A percentile compares a stretch with the other conserved stretches of the same genome.
Evolutionary conservation across 2,113 vertebrate species (phyloP).

Genomic region (Nanorana parkeri): DNA sequence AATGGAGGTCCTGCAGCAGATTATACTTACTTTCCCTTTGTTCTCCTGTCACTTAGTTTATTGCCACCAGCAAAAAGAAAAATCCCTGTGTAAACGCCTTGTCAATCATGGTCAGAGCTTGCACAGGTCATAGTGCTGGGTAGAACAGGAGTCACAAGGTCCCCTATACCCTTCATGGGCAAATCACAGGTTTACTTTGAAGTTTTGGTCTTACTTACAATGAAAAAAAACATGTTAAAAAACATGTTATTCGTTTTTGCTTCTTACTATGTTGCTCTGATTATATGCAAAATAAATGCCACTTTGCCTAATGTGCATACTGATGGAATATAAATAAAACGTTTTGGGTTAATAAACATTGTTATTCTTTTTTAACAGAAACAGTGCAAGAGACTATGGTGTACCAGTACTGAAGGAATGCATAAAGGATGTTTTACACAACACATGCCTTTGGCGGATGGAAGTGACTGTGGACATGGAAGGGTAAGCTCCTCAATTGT

Average conservation of each 20-base stretch:
- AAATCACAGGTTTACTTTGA: too few species aligned
- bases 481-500: constrained; percentile 78
- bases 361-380: constrained; percentile 72
- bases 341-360: neutral
- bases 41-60: too few species aligned
- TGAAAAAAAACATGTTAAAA: too few species aligned
- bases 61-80: too few species aligned
- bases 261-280: neutral
- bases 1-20: too few species aligned
- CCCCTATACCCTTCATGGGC: too few species aligned
- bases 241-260: neutral
- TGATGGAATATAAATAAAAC: neutral
- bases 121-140: too few species aligned
- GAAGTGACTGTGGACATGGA: constrained; percentile 87
- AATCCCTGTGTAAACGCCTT: too few species aligned
- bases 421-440: constrained; percentile 94
- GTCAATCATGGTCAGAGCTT: too few species aligned
- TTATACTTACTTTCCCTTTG: too few species aligned
- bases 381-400: constrained; percentile 95
- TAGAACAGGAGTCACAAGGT: too few species aligned
- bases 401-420: constrained; percentile 88
- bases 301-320: constrained; percentile 15
- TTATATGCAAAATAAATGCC: neutral
- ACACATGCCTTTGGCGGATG: constrained; percentile 96
- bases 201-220: too few species aligned